These are phyloP conservation scores for Lasioglossum figueresi DNA, from an alignment of 2,888 invertebrate genomes.

Conservation along the genomic window DNA sequence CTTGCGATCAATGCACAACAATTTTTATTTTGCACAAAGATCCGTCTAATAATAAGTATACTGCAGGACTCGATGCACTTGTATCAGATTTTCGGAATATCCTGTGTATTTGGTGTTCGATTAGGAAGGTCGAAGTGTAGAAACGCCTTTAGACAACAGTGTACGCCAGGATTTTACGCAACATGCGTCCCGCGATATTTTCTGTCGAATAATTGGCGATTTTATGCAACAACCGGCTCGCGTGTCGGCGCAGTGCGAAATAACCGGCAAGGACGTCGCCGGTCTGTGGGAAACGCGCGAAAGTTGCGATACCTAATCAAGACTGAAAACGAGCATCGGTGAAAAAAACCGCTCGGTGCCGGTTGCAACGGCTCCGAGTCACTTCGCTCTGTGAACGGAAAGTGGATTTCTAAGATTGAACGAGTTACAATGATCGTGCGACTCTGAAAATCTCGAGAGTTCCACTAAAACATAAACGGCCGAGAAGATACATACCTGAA, in stretches of 20 bases:
- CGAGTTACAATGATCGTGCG: slow-evolving; percentile 14
- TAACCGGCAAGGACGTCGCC: slow-evolving; percentile 27
- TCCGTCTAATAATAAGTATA: too few relatives aligned
- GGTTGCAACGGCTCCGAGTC: neutral
- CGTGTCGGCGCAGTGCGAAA: slow-evolving; percentile 30
- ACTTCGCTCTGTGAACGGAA: neutral
- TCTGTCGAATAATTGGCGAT: neutral
- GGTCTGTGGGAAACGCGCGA: slow-evolving; percentile 40
- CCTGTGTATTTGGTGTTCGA: neutral
- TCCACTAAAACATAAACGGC: neutral
- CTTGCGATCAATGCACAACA: too few relatives aligned
- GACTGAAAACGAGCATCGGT: slow-evolving; percentile 7
- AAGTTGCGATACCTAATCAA: slow-evolving; percentile 46
- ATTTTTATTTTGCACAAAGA: too few relatives aligned
- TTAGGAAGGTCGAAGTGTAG: neutral
- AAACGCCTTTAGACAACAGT: neutral
- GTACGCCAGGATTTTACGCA: neutral
- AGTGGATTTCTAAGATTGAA: slow-evolving; percentile 11
- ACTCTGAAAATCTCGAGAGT: neutral
- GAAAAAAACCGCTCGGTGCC: neutral
- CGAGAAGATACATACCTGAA: neutral
- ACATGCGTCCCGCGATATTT: neutral
- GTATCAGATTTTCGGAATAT: neutral
- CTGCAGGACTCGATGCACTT: too few relatives aligned
- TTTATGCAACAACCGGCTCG: slow-evolving; percentile 13